Conservation (phyloP, 2,113 vertebrate genomes). For the Petromus typicus region DNA sequence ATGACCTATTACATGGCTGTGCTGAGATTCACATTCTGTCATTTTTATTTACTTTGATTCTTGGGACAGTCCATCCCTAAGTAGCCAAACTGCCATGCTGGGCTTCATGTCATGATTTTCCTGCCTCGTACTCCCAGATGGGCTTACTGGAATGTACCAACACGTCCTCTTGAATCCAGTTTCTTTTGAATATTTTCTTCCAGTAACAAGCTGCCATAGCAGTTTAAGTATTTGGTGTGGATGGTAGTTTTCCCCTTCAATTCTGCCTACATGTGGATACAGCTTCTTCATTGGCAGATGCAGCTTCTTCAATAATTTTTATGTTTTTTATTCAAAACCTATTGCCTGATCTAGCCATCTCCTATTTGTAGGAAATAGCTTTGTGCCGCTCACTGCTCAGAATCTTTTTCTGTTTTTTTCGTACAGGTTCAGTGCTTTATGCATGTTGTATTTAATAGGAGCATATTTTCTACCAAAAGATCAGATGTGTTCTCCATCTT, state of each 20-base stretch:
- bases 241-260: neutral
- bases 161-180: neutral
- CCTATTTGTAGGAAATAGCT: neutral
- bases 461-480: neutral
- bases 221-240: neutral
- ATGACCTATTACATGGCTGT: neutral
- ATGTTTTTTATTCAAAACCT: neutral
- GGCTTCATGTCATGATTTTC: neutral
- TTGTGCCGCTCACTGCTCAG: too few species aligned
- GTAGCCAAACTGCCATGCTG: neutral
- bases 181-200: neutral
- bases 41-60: neutral
- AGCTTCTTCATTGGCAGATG: neutral
- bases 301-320: neutral
- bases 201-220: neutral
- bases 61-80: neutral
- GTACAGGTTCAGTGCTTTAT: neutral
- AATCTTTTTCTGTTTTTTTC: neutral
- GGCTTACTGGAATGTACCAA: neutral
- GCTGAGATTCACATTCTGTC: neutral
- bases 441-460: neutral
- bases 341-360: too few species aligned
- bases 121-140: neutral
- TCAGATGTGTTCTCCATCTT: neutral
- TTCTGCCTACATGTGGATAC: accelerated